These are phyloP conservation scores for Lysiphlebus fabarum DNA, from an alignment of 1,140 invertebrate genomes.

Conservation along the genomic window DNA sequence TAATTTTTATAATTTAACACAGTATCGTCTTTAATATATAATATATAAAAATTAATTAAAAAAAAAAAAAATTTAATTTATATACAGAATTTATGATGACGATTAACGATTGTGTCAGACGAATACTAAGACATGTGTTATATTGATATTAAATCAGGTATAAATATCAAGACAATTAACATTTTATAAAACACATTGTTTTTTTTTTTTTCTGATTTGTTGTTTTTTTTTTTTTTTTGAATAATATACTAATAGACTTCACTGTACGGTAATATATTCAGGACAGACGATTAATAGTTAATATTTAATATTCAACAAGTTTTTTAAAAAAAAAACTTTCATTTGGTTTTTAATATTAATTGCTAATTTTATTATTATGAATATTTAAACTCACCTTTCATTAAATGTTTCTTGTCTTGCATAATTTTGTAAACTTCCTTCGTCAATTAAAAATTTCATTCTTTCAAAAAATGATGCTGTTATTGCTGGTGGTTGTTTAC, in stretches of 20 bases:
- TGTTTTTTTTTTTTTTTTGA: too few relatives aligned
- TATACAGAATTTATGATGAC: too few relatives aligned
- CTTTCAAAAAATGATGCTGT: slow-evolving; percentile 97
- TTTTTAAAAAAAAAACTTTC: slow-evolving; percentile 1
- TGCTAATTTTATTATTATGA: background rate
- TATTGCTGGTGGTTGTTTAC: slow-evolving; percentile 92
- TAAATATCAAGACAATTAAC: too few relatives aligned
- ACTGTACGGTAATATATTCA: slow-evolving; percentile 9
- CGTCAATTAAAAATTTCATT: slow-evolving; percentile 97
- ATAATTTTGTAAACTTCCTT: slow-evolving; percentile 95
- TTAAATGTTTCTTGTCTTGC: slow-evolving; percentile 92
- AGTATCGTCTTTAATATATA: slow-evolving; percentile 30
- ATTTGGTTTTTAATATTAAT: slow-evolving; percentile 2
- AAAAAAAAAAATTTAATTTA: too few relatives aligned
- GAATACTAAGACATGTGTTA: too few relatives aligned
- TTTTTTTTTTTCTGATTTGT: too few relatives aligned
- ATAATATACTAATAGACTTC: slow-evolving; percentile 5
- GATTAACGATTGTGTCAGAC: too few relatives aligned
- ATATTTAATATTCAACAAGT: slow-evolving; percentile 9
- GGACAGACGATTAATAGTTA: slow-evolving; percentile 12
- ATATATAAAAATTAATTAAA: too few relatives aligned
- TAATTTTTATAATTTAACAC: too few relatives aligned
- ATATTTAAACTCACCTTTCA: slow-evolving; percentile 76
- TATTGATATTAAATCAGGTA: too few relatives aligned
- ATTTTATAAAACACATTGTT: too few relatives aligned